These are phyloP conservation scores for Oscheius sp. DNA, from an alignment of 2,888 invertebrate genomes.

Conservation along the genomic window DNA sequence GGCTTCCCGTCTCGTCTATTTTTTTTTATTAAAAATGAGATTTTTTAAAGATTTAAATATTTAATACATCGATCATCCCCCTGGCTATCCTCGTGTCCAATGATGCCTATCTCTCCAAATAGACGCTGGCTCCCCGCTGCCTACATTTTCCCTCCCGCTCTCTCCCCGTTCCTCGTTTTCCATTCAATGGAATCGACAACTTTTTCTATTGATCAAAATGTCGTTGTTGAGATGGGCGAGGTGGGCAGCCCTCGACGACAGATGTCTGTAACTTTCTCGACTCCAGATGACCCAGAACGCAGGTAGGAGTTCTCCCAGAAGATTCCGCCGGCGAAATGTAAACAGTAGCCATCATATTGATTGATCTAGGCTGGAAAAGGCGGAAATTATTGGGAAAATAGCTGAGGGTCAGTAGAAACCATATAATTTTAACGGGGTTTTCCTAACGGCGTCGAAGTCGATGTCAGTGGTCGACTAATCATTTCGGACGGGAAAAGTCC, in stretches of 20 bases:
- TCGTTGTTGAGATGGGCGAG: background rate
- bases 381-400: too few species aligned
- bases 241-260: conserved; percentile 2
- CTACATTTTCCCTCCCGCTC: conserved; percentile 1
- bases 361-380: background rate
- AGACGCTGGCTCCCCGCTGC: background rate
- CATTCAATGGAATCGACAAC: too few species aligned
- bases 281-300: conserved; percentile 19
- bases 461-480: too few species aligned
- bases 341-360: background rate
- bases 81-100: background rate
- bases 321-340: background rate
- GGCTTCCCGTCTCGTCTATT: too few species aligned
- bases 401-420: too few species aligned
- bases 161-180: background rate
- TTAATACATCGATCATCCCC: background rate
- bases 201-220: conserved; percentile 3
- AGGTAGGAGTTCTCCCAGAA: conserved; percentile 1
- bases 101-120: conserved; percentile 28
- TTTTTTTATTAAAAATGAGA: too few species aligned
- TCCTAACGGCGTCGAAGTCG: too few species aligned
- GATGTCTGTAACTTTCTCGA: conserved; percentile 14
- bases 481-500: too few species aligned
- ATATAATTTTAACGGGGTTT: too few species aligned
- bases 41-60: background rate